phyloP scores from a whole-genome alignment of 1,140 invertebrate genomes.

The Luehdorfia chinensis region DNA sequence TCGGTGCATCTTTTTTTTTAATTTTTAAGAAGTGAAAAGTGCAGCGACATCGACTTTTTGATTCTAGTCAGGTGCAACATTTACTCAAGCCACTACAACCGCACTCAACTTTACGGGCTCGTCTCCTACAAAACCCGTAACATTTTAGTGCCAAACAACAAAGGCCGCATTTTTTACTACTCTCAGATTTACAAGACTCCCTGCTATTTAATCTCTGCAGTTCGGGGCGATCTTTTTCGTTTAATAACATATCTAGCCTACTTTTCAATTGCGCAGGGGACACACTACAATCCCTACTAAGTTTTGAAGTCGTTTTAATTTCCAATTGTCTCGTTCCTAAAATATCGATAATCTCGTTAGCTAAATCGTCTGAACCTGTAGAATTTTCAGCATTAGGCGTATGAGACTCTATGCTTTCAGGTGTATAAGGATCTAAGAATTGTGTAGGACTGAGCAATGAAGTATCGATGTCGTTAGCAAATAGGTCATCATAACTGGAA shows the following conservation, averaged over 20 bases:
- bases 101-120: conserved; percentile 49
- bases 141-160: conserved; percentile 64
- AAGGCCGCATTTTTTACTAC: conserved; percentile 47
- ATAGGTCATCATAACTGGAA: conserved; percentile 63
- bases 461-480: conserved; percentile 77
- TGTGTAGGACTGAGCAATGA: conserved; percentile 63
- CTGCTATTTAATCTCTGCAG: conserved; percentile 55
- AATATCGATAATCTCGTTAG: conserved; percentile 35
- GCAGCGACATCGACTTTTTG: not conserved
- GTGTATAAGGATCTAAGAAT: conserved; percentile 84
- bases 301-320: conserved; percentile 31
- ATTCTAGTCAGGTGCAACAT: conserved; percentile 40
- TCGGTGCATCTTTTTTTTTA: not conserved
- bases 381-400: conserved; percentile 79
- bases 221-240: conserved; percentile 31
- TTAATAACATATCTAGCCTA: conserved; percentile 52
- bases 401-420: conserved; percentile 86
- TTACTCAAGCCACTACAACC: conserved; percentile 48
- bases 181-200: conserved; percentile 56
- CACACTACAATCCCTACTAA: conserved; percentile 69
- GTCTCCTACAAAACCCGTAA: conserved; percentile 59
- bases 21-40: not conserved
- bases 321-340: conserved; percentile 25
- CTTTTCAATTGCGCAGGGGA: conserved; percentile 78
- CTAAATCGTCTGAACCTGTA: conserved; percentile 46